Percentiles rank a stretch among this genome's conserved stretches.
phyloP scores from a whole-genome alignment of 1,140 invertebrate species.

The Caenorhabditis latens region DNA sequence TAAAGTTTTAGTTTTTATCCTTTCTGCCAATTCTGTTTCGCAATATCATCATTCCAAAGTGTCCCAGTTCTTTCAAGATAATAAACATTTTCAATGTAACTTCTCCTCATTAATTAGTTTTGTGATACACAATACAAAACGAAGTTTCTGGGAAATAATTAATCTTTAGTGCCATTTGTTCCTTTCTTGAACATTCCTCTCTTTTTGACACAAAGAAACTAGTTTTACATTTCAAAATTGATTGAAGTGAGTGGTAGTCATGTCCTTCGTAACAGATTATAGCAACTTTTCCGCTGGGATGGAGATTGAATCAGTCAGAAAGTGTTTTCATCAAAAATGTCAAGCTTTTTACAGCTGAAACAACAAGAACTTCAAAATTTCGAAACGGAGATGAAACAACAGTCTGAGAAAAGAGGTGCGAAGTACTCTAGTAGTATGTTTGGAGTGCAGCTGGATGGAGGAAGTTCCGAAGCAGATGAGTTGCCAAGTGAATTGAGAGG shows the following conservation, averaged over 20 bases:
- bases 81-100: too few species aligned
- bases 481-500: slow-evolving; percentile 23
- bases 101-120: too few species aligned
- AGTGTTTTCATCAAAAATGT: slow-evolving; percentile 6
- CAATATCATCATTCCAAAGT: too few species aligned
- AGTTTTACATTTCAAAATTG: slow-evolving; percentile 26
- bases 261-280: slow-evolving; percentile 33
- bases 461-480: not conserved
- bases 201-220: not conserved
- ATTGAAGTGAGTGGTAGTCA: not conserved
- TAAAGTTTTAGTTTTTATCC: too few species aligned
- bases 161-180: too few species aligned
- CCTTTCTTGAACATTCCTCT: too few species aligned
- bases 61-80: too few species aligned
- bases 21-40: too few species aligned
- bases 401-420: not conserved
- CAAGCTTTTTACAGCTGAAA: slow-evolving; percentile 26
- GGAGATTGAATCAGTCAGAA: not conserved
- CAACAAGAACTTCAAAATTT: slow-evolving; percentile 43
- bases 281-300: slow-evolving; percentile 26
- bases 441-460: slow-evolving; percentile 22
- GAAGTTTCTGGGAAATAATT: too few species aligned
- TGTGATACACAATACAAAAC: too few species aligned
- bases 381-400: slow-evolving; percentile 20
- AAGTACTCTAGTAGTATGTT: slow-evolving; percentile 2